Conservation (phyloP, 2,797 vertebrate genomes). For the Coregonus suidteri region DNA sequence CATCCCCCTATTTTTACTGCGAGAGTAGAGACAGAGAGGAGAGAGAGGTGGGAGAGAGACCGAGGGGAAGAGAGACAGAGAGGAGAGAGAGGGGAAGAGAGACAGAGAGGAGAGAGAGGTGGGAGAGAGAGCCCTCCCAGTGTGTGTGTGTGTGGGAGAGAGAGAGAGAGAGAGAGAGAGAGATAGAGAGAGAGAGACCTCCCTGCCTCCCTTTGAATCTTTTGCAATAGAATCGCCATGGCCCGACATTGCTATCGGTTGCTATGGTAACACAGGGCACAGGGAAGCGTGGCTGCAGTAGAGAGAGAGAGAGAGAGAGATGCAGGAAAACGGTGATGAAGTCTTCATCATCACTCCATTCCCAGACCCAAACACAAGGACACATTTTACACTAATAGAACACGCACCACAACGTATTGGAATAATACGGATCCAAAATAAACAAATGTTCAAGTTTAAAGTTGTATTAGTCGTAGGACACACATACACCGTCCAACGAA, state of each 20-base stretch:
- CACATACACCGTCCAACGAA: too few species aligned
- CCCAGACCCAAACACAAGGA: constrained; percentile 52
- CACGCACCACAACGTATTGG: constrained; percentile 26
- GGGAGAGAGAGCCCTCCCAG: too few species aligned
- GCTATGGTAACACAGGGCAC: constrained; percentile 82
- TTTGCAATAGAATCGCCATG: constrained; percentile 71
- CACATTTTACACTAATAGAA: constrained; percentile 29
- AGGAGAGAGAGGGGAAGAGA: too few species aligned
- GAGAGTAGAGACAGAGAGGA: too few species aligned
- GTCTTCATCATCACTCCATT: not conserved
- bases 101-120: too few species aligned
- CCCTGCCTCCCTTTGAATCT: constrained; percentile 63
- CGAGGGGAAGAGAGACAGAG: too few species aligned
- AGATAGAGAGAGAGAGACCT: constrained; percentile 29
- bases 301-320: constrained; percentile 49
- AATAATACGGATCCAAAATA: too few species aligned
- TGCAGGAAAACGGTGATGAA: not conserved
- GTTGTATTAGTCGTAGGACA: too few species aligned
- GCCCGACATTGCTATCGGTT: constrained; percentile 79
- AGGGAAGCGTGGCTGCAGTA: constrained; percentile 74
- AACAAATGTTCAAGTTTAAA: too few species aligned
- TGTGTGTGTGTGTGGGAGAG: not conserved
- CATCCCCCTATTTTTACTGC: not conserved
- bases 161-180: too few species aligned
- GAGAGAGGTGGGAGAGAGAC: too few species aligned